Conservation (phyloP, 2,113 vertebrate species). For the Lathamus discolor region DNA sequence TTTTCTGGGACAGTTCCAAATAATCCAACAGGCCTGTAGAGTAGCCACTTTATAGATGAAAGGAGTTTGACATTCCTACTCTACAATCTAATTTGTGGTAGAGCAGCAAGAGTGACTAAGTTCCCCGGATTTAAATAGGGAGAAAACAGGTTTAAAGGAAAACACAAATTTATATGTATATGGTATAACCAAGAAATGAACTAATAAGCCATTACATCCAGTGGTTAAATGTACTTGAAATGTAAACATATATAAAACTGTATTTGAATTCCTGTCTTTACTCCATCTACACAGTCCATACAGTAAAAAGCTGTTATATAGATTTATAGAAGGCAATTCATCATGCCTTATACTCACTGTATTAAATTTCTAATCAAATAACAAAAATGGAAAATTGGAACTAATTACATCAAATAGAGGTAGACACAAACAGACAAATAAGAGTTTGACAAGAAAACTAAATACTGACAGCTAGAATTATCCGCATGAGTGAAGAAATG, state of each 20-base stretch:
- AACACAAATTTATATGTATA: not conserved
- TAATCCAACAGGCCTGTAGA: not conserved
- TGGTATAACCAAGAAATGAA: not conserved
- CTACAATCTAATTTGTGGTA: not conserved
- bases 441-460: not conserved
- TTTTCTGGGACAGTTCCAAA: not conserved
- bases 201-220: not conserved
- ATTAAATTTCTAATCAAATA: not conserved
- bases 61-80: not conserved
- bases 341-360: not conserved
- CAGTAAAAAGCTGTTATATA: not conserved
- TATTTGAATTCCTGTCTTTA: no score
- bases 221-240: not conserved
- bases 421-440: not conserved
- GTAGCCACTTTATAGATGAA: not conserved
- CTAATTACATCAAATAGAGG: not conserved
- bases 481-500: not conserved
- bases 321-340: not conserved
- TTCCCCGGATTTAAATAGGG: not conserved
- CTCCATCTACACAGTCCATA: no score
- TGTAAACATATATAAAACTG: not conserved
- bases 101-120: not conserved
- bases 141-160: not conserved
- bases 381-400: not conserved
- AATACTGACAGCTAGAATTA: not conserved